Conservation (phyloP, 37 sponge, comb jelly and placozoan genomes). For the Bolinopsis microptera region DNA sequence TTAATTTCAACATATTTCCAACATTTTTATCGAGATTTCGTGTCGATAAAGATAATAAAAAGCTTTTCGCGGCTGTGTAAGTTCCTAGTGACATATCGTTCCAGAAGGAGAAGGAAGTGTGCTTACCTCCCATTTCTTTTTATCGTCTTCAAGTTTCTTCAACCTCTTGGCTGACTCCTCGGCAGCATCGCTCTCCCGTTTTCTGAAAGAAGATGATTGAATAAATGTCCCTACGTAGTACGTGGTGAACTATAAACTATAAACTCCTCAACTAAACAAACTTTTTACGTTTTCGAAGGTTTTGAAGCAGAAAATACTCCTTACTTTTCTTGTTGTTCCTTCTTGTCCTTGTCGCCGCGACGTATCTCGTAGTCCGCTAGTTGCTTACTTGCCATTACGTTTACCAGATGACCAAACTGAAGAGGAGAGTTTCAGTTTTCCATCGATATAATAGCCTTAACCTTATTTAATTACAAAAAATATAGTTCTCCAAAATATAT, state of each 20-base stretch:
- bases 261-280: no score
- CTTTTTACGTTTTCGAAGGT: no score
- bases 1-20: no score
- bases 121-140: slow-evolving; percentile 88
- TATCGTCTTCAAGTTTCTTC: slow-evolving; percentile 81
- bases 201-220: slow-evolving; percentile 67
- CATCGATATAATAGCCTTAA: slow-evolving; percentile 26
- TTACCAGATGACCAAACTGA: slow-evolving; percentile 67
- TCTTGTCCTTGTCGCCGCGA: slow-evolving; percentile 80
- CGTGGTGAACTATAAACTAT: no score
- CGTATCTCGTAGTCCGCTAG: slow-evolving; percentile 89
- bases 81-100: no score
- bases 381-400: slow-evolving; percentile 75
- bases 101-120: neutral
- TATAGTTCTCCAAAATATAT: no score
- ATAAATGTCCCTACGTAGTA: no score
- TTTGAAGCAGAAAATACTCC: no score
- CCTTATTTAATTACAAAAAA: neutral
- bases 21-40: no score
- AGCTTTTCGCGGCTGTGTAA: no score
- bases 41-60: no score
- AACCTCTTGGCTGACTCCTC: slow-evolving; percentile 68
- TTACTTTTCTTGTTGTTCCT: slow-evolving; percentile 80
- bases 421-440: slow-evolving; percentile 73
- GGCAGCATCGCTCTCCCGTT: slow-evolving; percentile 70